Evolutionary conservation across 2,888 invertebrate genomes (phyloP), one percentile per base, ranked within the genome.

Genomic region (Drosophila eohydei): DNA sequence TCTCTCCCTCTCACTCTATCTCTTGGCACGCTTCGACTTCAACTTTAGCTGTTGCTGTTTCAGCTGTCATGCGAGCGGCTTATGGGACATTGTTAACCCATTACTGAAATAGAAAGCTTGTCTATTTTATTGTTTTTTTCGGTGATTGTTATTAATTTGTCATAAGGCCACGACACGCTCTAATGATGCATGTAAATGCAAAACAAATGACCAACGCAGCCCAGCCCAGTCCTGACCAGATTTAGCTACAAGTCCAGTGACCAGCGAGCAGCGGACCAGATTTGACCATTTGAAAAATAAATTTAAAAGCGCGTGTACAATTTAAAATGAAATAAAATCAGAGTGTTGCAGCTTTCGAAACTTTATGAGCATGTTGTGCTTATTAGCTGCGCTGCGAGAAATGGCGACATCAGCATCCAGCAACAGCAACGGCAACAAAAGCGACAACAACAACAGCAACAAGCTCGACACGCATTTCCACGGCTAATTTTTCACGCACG

Each of bases 291-390:
- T 50, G 73, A 26, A 77, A 74, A 78, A 69, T 63, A 48, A 44
- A 44, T 36, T 61, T 78, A 51, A 66, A 82, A 74, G 78, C 80
- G 75, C 78, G 81, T 77, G 76, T 81, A 80, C 84, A 83, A 87
- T 76, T 88, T 86, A 77, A 81, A 86, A 78, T 73, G 74, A 81
- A 74, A 81, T 79, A 80, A 81, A 85, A 86, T 85, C 87, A 73
- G 76, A 71, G 67, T 66, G 74, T 69, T 82, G 82, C 80, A 69
- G 85, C 78, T 87, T 84, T 84, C 89, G 84, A 84, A 88, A 83
- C 87, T 84, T 84, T 84, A 84, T 87, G 85, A 89, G 87, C 88
- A 78, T 84, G 89, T 89, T 81, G 85, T 79, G 81, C 90, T 83
- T 84, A 84, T 83, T 82, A 89, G 88, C 82, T 59, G 70, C 74